Conservation (phyloP, 2,113 vertebrate genomes). For the Numida meleagris region DNA sequence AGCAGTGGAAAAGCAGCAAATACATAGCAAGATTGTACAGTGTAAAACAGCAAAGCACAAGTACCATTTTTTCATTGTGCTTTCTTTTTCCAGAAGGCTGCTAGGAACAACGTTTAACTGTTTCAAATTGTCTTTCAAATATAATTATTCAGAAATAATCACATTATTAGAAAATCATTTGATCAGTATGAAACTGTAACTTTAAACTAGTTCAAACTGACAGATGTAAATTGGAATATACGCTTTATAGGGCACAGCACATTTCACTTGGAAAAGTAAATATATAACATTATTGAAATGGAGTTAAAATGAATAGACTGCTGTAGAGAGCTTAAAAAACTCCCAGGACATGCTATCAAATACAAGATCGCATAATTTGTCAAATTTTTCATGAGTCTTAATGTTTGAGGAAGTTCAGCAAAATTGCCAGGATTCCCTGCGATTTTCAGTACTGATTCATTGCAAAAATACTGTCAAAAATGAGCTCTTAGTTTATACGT, state of each 20-base stretch:
- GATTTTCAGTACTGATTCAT: neutral
- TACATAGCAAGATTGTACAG: neutral
- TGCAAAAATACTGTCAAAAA: neutral
- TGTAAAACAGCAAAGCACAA: neutral
- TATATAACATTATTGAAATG: neutral
- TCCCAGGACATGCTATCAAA: constrained; percentile 12
- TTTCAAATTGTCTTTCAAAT: neutral
- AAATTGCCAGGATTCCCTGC: neutral
- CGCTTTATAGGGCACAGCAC: neutral
- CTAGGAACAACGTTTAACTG: neutral
- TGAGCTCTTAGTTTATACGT: neutral
- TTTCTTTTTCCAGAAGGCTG: neutral
- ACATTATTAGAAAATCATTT: constrained; percentile 21
- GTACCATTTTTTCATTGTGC: neutral
- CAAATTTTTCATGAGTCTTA: neutral
- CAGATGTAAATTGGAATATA: neutral
- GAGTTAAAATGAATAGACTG: constrained; percentile 9
- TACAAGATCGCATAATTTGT: neutral
- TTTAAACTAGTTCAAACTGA: constrained; percentile 20
- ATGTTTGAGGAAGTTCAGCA: neutral
- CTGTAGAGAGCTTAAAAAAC: neutral
- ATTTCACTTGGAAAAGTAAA: constrained; percentile 27
- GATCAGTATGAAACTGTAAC: neutral
- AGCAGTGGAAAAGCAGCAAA: neutral
- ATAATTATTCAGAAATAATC: constrained; percentile 11